These are phyloP conservation scores for Megamerina dolium DNA, from an alignment of 2,888 invertebrate genomes.

Conservation along the genomic window DNA sequence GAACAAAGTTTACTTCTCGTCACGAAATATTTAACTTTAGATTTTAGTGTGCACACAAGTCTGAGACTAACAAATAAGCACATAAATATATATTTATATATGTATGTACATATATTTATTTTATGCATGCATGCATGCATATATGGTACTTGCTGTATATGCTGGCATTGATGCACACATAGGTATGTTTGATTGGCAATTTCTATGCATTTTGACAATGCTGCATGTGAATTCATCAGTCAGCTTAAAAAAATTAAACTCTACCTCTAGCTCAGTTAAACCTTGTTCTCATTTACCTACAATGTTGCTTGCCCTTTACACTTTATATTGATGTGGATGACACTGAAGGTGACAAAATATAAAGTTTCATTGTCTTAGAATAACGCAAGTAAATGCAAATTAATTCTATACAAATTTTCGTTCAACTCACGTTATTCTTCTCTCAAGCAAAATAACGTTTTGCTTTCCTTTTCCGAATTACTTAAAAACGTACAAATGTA, in stretches of 20 bases:
- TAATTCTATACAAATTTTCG: neutral
- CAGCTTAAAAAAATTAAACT: too few species aligned
- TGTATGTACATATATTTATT: slow-evolving; percentile 6
- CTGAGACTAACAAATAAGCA: slow-evolving; percentile 7
- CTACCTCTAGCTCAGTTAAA: too few species aligned
- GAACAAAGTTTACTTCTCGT: slow-evolving; percentile 30
- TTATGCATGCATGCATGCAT: too few species aligned
- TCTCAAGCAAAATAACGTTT: too few species aligned
- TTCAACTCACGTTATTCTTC: too few species aligned
- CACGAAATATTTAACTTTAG: slow-evolving; percentile 38
- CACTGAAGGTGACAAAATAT: neutral
- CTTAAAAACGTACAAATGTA: too few species aligned
- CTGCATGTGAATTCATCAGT: too few species aligned
- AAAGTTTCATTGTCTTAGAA: neutral
- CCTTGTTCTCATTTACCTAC: too few species aligned
- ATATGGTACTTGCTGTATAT: neutral
- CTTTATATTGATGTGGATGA: neutral
- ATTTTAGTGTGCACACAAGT: slow-evolving; percentile 29
- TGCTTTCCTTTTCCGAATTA: too few species aligned
- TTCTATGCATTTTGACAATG: too few species aligned
- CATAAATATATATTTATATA: slow-evolving; percentile 9
- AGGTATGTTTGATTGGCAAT: neutral
- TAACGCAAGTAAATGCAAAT: neutral
- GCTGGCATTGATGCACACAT: neutral
- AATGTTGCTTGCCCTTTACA: neutral